Percentiles rank a stretch among this genome's conserved stretches.
Conservation (phyloP, 1,140 invertebrate genomes). For the Phocides pigmalion region DNA sequence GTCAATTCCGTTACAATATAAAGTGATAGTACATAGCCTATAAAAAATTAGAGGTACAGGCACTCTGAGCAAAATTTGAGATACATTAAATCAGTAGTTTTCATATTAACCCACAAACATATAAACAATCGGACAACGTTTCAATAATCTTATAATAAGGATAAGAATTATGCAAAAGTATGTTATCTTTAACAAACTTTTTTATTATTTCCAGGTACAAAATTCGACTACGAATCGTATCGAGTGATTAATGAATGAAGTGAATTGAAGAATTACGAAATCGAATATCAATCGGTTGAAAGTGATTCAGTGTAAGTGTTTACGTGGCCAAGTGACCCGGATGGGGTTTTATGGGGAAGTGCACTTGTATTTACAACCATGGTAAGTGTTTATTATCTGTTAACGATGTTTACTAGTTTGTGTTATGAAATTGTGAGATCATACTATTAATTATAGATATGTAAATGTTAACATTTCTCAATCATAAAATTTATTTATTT, state of each 20-base stretch:
- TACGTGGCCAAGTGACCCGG: conserved; percentile 45
- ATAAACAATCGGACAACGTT: too few relatives aligned
- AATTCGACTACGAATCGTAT: neutral
- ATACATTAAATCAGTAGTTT: too few relatives aligned
- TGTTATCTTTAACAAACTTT: too few relatives aligned
- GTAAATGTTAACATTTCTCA: too few relatives aligned
- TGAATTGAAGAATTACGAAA: conserved; percentile 34
- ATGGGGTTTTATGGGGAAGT: conserved; percentile 55
- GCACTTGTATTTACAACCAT: conserved; percentile 52
- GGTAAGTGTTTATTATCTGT: conserved; percentile 49
- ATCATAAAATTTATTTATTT: too few relatives aligned
- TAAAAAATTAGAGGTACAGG: too few relatives aligned
- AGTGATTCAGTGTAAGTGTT: conserved; percentile 31
- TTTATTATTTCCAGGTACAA: conserved; percentile 17
- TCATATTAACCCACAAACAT: too few relatives aligned
- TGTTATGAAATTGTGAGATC: conserved; percentile 7
- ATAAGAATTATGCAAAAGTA: too few relatives aligned
- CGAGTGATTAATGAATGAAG: conserved; percentile 8
- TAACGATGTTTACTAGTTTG: conserved; percentile 29
- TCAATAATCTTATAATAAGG: too few relatives aligned
- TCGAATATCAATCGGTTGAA: conserved; percentile 10
- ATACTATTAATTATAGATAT: neutral
- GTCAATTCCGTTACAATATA: too few relatives aligned
- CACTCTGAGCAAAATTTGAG: too few relatives aligned
- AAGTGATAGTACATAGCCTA: too few relatives aligned